These are phyloP conservation scores for Acholoe squamosa DNA, from an alignment of 2,888 invertebrate genomes.

Conservation along the genomic window DNA sequence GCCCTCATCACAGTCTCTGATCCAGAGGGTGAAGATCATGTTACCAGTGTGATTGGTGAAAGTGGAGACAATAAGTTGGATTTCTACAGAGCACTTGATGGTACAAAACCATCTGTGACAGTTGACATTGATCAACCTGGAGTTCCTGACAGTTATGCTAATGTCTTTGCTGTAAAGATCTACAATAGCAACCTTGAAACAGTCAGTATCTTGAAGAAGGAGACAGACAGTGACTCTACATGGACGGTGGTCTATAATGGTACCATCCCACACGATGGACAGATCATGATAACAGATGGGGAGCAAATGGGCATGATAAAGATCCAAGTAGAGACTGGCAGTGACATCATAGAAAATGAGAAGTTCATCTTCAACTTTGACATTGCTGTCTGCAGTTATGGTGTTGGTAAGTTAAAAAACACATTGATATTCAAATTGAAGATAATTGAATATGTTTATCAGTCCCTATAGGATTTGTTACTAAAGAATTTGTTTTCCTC, in stretches of 20 bases:
- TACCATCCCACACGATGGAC: neutral
- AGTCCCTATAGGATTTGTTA: no score
- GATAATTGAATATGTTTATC: no score
- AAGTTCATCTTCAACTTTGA: neutral
- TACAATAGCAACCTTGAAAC: no score
- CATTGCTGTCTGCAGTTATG: neutral
- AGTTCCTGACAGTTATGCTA: no score
- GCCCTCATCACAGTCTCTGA: neutral
- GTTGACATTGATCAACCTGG: no score
- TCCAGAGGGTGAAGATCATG: neutral
- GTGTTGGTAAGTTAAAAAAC: neutral
- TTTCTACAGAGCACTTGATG: no score
- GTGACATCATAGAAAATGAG: neutral
- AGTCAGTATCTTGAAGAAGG: no score
- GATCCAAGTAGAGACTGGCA: neutral
- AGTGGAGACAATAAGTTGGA: no score
- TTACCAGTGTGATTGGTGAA: no score
- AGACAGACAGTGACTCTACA: neutral
- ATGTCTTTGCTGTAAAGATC: no score
- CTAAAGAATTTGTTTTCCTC: neutral
- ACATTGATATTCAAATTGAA: no score
- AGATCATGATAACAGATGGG: neutral
- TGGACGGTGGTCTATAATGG: neutral
- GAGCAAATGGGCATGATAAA: conserved; percentile 22
- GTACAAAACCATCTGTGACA: no score